A percentile compares a stretch with the other conserved stretches of the same genome.
Conservation (phyloP, 2,113 vertebrate species). For the Hippocampus abdominalis region DNA sequence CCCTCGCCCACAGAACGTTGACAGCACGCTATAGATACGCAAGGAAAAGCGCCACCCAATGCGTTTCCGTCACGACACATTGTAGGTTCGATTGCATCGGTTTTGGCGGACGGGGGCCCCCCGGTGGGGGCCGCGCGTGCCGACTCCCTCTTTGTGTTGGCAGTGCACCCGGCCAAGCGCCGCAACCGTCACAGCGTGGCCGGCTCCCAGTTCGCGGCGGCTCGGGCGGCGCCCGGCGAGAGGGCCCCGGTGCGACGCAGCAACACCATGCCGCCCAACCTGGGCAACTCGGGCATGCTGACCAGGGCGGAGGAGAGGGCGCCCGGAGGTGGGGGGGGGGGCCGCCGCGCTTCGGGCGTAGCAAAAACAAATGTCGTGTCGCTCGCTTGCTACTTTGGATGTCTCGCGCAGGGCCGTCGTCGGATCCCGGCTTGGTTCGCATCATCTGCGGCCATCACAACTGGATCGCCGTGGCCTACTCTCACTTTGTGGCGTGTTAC, state of each 20-base stretch:
- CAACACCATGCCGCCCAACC: constrained; percentile 88
- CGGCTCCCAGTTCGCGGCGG: constrained; percentile 73
- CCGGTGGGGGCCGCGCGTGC: neutral
- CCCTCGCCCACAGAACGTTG: too few species aligned
- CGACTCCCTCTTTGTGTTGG: neutral
- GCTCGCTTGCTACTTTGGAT: neutral
- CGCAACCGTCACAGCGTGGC: constrained; percentile 84
- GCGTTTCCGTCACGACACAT: too few species aligned
- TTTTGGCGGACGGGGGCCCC: too few species aligned
- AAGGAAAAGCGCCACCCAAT: too few species aligned
- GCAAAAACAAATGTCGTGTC: neutral
- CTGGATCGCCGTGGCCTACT: constrained; percentile 88
- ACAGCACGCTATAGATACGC: too few species aligned
- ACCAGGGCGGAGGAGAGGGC: constrained; percentile 76
- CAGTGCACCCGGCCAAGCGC: constrained; percentile 82
- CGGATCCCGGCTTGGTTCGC: constrained; percentile 82
- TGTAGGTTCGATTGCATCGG: too few species aligned
- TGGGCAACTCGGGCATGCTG: constrained; percentile 79
- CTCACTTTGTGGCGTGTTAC: constrained; percentile 90
- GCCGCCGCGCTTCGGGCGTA: neutral
- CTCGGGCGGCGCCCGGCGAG: constrained; percentile 46
- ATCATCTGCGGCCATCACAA: constrained; percentile 89
- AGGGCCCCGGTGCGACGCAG: constrained; percentile 79
- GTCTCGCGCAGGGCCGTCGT: constrained; percentile 51
- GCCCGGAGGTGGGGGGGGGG: constrained; percentile 40